These are phyloP conservation scores for Lochmaea crataegi DNA, from an alignment of 2,888 invertebrate genomes.

Conservation along the genomic window DNA sequence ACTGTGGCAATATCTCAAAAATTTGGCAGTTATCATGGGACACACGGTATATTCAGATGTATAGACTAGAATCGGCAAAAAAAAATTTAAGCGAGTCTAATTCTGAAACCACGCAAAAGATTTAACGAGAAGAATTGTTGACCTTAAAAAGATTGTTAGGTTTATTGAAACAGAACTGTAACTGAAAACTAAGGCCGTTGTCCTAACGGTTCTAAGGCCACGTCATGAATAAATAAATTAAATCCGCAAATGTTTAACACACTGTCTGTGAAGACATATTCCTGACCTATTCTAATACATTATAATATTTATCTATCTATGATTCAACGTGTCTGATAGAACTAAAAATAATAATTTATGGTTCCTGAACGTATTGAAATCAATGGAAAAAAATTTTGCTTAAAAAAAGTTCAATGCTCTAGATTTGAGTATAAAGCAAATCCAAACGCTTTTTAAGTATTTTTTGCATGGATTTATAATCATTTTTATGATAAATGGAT, in stretches of 20 bases:
- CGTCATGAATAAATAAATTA: conserved; percentile 3
- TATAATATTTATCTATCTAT: background rate
- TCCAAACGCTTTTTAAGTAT: no score
- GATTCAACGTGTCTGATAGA: background rate
- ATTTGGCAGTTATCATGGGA: no score
- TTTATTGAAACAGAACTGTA: conserved; percentile 23
- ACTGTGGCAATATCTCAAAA: no score
- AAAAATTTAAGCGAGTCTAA: no score
- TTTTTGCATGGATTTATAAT: no score
- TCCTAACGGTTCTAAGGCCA: conserved; percentile 20
- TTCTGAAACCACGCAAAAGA: no score
- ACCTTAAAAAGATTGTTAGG: conserved; percentile 14
- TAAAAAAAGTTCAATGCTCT: no score
- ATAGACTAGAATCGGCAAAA: background rate
- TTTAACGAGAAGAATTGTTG: conserved; percentile 10
- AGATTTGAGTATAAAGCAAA: no score
- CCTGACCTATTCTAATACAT: background rate
- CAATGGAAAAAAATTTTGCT: no score
- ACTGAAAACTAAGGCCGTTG: conserved; percentile 9
- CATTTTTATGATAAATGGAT: no score
- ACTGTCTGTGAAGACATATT: background rate
- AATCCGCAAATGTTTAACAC: background rate
- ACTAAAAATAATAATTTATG: background rate
- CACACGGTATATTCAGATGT: no score
- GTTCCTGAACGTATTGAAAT: no score